Conservation (phyloP, 2,113 vertebrate genomes). For the Centropus unirufus region DNA sequence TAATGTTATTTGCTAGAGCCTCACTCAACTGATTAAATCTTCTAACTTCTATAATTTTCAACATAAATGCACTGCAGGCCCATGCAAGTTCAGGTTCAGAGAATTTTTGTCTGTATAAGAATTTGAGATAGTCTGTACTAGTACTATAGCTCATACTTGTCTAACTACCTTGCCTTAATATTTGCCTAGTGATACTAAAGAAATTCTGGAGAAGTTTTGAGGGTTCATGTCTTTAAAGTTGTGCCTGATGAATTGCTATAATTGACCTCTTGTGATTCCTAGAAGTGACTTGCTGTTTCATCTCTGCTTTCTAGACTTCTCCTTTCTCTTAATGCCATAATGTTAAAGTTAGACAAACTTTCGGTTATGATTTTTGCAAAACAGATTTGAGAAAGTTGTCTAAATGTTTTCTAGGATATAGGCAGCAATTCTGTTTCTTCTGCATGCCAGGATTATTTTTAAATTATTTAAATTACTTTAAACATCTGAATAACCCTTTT, state of each 20-base stretch:
- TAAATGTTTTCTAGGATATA: not conserved
- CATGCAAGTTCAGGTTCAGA: constrained; percentile 3
- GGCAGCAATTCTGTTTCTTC: not conserved
- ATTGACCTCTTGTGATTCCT: not conserved
- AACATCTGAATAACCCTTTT: not conserved
- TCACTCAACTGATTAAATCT: not conserved
- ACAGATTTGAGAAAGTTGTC: not conserved
- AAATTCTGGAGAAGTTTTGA: not conserved
- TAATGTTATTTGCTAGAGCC: not conserved
- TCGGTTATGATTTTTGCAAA: not conserved
- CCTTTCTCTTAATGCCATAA: not conserved
- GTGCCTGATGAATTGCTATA: not conserved
- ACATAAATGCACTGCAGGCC: not conserved
- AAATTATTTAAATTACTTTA: not conserved
- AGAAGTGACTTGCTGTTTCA: not conserved
- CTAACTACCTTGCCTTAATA: not conserved
- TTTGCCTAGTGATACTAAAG: not conserved
- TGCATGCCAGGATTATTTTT: not conserved
- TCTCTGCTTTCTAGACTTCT: constrained; percentile 1
- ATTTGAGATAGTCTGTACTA: not conserved
- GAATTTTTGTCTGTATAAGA: not conserved
- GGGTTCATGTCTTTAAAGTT: not conserved
- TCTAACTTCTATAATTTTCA: not conserved
- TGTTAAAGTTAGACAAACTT: not conserved
- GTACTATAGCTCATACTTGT: not conserved